These are phyloP conservation scores for Strigamia maritima DNA, from an alignment of 2,888 invertebrate species.

Conservation along the genomic window DNA sequence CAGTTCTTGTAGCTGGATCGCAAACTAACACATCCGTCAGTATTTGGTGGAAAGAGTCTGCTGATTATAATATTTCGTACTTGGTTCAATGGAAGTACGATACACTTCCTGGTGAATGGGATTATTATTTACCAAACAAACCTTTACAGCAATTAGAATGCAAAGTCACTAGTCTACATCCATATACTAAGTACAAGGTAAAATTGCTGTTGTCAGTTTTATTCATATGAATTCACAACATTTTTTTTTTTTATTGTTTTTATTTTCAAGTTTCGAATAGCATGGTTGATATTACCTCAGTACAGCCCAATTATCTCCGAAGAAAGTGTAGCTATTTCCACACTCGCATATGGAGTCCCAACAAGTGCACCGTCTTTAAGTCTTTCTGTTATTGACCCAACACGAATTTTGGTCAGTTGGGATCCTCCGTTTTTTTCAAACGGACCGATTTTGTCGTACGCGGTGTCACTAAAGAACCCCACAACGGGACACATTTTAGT, in stretches of 20 bases:
- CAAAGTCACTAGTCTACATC: constrained; percentile 71
- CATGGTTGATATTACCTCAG: constrained; percentile 65
- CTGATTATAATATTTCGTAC: constrained; percentile 52
- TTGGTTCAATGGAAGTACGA: constrained; percentile 71
- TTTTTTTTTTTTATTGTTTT: not conserved
- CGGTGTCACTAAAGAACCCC: constrained; percentile 65
- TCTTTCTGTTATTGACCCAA: constrained; percentile 67
- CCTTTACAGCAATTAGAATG: constrained; percentile 43
- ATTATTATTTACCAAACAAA: constrained; percentile 60
- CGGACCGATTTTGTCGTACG: constrained; percentile 82
- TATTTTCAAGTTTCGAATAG: constrained; percentile 78
- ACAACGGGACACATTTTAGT: constrained; percentile 62
- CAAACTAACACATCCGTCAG: constrained; percentile 72
- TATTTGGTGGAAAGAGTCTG: constrained; percentile 68
- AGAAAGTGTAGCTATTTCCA: constrained; percentile 50
- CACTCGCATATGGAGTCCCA: constrained; percentile 59
- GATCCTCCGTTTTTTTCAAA: constrained; percentile 80
- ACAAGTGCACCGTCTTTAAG: constrained; percentile 72
- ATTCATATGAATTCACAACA: not conserved
- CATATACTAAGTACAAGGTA: constrained; percentile 87
- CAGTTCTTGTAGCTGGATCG: constrained; percentile 73
- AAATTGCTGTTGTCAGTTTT: constrained; percentile 43
- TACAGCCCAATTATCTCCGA: constrained; percentile 48
- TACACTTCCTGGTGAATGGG: constrained; percentile 66
- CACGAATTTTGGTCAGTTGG: constrained; percentile 83